Evolutionary conservation across 2,797 vertebrate genomes (phyloP).

Genomic region (Lates japonicus): DNA sequence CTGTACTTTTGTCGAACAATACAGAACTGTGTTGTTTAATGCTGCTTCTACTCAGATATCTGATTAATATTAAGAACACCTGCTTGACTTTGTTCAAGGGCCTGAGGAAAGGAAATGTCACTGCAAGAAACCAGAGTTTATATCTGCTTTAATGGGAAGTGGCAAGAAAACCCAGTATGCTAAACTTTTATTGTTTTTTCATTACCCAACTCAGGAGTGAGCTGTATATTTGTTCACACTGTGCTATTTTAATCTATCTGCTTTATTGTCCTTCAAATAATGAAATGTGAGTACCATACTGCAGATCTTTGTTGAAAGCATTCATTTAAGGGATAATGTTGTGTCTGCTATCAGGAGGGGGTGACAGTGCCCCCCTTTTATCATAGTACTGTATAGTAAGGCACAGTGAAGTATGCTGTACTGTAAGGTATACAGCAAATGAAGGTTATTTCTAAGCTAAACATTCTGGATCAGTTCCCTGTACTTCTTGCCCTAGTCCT

Average conservation of each 20-base stretch:
- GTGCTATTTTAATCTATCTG: conserved; percentile 54
- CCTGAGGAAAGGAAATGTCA: conserved; percentile 31
- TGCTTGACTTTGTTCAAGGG: conserved; percentile 29
- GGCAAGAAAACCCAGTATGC: conserved; percentile 37
- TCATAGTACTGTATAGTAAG: conserved; percentile 28
- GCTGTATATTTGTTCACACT: conserved; percentile 51
- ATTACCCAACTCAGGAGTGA: conserved; percentile 53
- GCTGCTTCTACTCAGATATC: conserved; percentile 21
- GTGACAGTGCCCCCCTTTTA: conserved; percentile 32
- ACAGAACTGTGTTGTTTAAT: conserved; percentile 5
- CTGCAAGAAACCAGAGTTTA: conserved; percentile 30
- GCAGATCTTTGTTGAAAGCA: conserved; percentile 64
- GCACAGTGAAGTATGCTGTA: conserved; percentile 11
- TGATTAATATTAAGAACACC: conserved; percentile 23
- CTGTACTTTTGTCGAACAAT: not conserved
- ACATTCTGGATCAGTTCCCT: conserved; percentile 40
- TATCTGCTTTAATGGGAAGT: conserved; percentile 48
- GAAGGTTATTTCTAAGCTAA: conserved; percentile 45
- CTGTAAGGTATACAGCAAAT: conserved; percentile 32
- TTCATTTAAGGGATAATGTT: conserved; percentile 59
- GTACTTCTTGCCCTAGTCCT: conserved; percentile 33
- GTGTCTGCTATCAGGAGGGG: conserved; percentile 46
- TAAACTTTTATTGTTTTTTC: conserved; percentile 63
- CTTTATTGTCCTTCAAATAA: conserved; percentile 68
- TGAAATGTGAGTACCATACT: conserved; percentile 53